phyloP scores from a whole-genome alignment of 2,888 invertebrate genomes.

The Agrotis exclamationis region DNA sequence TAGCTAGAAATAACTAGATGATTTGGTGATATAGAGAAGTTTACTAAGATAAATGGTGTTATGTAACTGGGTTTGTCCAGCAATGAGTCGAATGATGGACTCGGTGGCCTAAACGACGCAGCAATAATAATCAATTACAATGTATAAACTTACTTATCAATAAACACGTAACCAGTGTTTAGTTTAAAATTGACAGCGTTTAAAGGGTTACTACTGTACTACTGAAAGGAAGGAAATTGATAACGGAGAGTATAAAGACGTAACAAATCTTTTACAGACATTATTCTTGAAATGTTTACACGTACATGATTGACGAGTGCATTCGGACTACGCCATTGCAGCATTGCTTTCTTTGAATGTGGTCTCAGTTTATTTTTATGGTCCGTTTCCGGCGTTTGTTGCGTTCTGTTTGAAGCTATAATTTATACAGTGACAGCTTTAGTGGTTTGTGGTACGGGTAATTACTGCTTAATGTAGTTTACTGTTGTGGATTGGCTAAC shows the following conservation, averaged over 20 bases:
- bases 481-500: slow-evolving; percentile 4
- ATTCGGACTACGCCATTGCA: slow-evolving; percentile 60
- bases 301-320: slow-evolving; percentile 58
- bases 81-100: no score
- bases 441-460: slow-evolving; percentile 51
- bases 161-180: no score
- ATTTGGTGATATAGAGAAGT: no score
- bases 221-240: neutral
- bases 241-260: neutral
- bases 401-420: slow-evolving; percentile 55
- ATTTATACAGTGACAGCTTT: slow-evolving; percentile 61
- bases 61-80: no score
- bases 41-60: no score
- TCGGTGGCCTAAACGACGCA: no score
- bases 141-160: no score
- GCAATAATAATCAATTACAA: no score
- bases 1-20: neutral
- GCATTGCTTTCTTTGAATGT: slow-evolving; percentile 72
- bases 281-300: slow-evolving; percentile 55
- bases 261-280: slow-evolving; percentile 40
- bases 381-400: slow-evolving; percentile 82
- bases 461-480: slow-evolving; percentile 50
- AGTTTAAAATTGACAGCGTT: no score
- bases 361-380: slow-evolving; percentile 78
- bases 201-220: no score